Conservation (phyloP, 2,888 invertebrate species). For the Tachystola acroxantha region DNA sequence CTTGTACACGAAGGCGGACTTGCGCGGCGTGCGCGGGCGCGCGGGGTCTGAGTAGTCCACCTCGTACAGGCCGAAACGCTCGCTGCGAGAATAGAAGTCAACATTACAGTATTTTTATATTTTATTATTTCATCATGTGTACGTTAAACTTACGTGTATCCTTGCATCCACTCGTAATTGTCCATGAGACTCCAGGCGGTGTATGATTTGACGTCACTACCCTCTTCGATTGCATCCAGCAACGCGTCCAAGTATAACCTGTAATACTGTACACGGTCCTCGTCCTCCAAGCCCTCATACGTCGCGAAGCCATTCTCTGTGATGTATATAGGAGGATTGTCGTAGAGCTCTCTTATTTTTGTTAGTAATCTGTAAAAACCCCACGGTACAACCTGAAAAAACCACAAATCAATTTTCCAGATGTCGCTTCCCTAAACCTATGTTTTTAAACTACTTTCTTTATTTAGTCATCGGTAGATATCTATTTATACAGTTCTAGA, state of each 20-base stretch:
- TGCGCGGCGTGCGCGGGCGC: conserved; percentile 79
- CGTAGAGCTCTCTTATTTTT: conserved; percentile 61
- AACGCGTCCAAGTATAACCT: conserved; percentile 50
- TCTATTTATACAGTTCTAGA: too few species aligned
- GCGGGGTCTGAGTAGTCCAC: conserved; percentile 79
- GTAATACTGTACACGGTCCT: conserved; percentile 47
- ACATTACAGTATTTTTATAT: background rate
- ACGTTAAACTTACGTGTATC: conserved; percentile 61
- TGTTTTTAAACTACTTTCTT: too few species aligned
- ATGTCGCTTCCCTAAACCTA: too few species aligned
- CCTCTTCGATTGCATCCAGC: conserved; percentile 56
- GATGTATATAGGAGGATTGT: conserved; percentile 70
- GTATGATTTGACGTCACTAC: conserved; percentile 52
- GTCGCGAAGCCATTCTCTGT: conserved; percentile 75
- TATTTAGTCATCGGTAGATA: too few species aligned
- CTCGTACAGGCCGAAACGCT: conserved; percentile 75
- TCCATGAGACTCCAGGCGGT: too few species aligned
- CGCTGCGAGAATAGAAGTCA: too few species aligned
- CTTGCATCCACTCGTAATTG: conserved; percentile 79
- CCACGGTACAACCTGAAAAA: conserved; percentile 61
- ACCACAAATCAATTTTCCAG: too few species aligned
- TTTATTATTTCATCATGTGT: background rate
- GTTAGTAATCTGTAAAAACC: conserved; percentile 74
- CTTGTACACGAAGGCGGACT: conserved; percentile 73
- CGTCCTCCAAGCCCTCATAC: conserved; percentile 45